Conservation (phyloP, 2,113 vertebrate genomes). For the Ctenodactylus gundi region DNA sequence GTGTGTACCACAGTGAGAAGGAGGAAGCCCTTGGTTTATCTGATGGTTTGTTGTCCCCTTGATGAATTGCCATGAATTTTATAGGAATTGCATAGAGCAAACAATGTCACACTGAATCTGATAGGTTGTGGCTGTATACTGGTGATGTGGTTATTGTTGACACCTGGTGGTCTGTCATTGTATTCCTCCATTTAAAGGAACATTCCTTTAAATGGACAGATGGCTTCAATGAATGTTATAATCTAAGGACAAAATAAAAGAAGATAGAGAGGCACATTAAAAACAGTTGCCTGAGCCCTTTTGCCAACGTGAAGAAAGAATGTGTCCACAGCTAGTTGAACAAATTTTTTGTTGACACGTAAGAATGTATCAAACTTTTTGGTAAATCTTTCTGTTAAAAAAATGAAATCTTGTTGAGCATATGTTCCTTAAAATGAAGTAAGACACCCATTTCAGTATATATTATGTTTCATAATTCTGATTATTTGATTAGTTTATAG, state of each 20-base stretch:
- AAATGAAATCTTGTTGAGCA: no score
- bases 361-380: conserved; percentile 37
- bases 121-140: conserved; percentile 5
- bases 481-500: conserved; percentile 34
- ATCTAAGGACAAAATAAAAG: background rate
- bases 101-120: conserved; percentile 41
- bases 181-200: background rate
- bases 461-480: conserved; percentile 62
- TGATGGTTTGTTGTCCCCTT: background rate
- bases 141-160: background rate
- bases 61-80: background rate
- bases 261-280: background rate
- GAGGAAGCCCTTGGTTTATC: conserved; percentile 39
- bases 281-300: background rate
- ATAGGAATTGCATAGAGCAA: conserved; percentile 18
- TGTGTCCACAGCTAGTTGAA: conserved; percentile 50
- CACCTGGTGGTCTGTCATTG: background rate
- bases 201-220: background rate
- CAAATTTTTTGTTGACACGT: conserved; percentile 61
- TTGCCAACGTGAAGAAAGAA: conserved; percentile 5
- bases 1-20: background rate
- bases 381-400: no score
- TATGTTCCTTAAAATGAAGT: conserved; percentile 68
- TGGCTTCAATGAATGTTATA: no score
- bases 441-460: conserved; percentile 49